Evolutionary conservation across 2,888 invertebrate species (phyloP).

Genomic region (Drosophila koepferae): DNA sequence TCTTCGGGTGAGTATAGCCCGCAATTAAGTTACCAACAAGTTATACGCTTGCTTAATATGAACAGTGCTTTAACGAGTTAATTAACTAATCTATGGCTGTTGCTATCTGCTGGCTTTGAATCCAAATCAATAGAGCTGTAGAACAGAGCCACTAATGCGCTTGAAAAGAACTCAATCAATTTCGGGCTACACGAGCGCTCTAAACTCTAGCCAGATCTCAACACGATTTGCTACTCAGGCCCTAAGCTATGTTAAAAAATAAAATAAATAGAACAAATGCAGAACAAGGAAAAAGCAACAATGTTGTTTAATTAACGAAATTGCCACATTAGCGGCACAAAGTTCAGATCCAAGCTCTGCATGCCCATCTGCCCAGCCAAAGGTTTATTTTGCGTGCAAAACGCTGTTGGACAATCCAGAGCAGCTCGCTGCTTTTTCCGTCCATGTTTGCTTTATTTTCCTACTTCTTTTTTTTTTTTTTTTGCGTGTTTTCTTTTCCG

Average conservation of each 20-base stretch:
- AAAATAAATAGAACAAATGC: neutral
- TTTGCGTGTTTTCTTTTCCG: conserved; percentile 3
- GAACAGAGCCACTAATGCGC: neutral
- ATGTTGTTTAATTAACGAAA: conserved; percentile 58
- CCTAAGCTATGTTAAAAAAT: conserved; percentile 30
- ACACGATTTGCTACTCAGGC: conserved; percentile 52
- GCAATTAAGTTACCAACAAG: neutral
- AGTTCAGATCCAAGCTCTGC: conserved; percentile 31
- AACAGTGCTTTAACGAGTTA: neutral
- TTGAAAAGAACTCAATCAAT: neutral
- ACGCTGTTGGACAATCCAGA: conserved; percentile 25
- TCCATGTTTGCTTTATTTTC: conserved; percentile 6
- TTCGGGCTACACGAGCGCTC: neutral
- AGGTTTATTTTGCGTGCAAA: conserved; percentile 22
- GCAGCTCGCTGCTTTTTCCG: conserved; percentile 1
- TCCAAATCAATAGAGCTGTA: neutral
- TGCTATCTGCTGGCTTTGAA: neutral
- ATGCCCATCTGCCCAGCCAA: neutral
- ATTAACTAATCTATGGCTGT: neutral
- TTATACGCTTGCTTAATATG: neutral
- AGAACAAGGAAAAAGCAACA: neutral
- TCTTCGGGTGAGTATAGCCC: neutral
- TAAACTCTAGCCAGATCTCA: conserved; percentile 21
- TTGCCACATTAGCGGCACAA: conserved; percentile 47
- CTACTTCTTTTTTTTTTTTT: conserved; percentile 3